Base-by-base conservation (phyloP, 2,797 vertebrate genomes). In the Borostomias antarcticus region DNA sequence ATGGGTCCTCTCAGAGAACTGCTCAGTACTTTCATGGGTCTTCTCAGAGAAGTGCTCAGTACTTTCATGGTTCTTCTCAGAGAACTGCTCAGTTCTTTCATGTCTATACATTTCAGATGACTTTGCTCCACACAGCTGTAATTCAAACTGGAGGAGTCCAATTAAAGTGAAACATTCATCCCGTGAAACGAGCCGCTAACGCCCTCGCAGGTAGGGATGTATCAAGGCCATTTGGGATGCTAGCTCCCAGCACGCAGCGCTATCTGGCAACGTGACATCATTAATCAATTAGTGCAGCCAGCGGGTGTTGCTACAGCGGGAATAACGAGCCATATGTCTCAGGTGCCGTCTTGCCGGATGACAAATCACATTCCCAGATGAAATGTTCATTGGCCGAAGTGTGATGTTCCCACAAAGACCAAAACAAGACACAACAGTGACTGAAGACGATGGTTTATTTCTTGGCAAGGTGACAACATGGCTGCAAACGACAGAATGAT, bases 221-320 rank as follows among this genome's bases (percentile, higher is more conserved):
- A 43, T 26, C 8, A 30, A 30, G 23, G 33, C 43, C 26, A 23
- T 51, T 48, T 28, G 9, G 7, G 56, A 45, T 30, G 17, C 29
- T 51, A 67, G 35, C 29, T 59, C 30, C 26, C 3, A 57, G 15
- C 17, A 67, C 21, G 45, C 15, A 11, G n/a, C 32, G 40, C 56
- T 26, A 13, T 57, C 19, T 17, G 1, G 8, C 40, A 21, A 11
- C 11, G 37, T 50, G 21, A 10, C 15, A 30, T 21, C 21, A 10
- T 5, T 58, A 58, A 67, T 48, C 21, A 58, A 35, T 45, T 26
- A 59, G 29, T 10, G 1, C 13, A 58, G 47, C 21, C 30, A 50
- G 35, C 29, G 37, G 35, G 8, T 33, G 33, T 58, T 59, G 50
- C 6, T 21, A 25, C 51, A 1, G 9, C 13, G 19, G 25, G 17